A percentile compares a stretch with the other conserved stretches of the same genome.
Conservation (phyloP, 2,888 invertebrate species). For the Saturnia japonica region DNA sequence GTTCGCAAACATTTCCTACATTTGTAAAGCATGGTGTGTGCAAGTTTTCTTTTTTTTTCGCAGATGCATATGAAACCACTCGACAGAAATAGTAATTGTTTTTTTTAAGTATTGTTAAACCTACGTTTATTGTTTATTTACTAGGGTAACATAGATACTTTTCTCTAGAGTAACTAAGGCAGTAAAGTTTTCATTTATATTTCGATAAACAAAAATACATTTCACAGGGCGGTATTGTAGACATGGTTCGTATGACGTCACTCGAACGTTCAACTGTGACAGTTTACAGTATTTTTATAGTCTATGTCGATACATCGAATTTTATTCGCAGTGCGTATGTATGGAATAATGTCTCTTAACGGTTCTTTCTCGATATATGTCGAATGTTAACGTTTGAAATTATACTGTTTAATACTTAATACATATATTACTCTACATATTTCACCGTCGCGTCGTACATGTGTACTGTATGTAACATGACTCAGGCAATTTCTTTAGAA, state of each 20-base stretch:
- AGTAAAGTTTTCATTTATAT: not conserved
- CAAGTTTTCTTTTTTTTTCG: too few species aligned
- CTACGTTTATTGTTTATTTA: not conserved
- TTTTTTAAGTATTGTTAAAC: not conserved
- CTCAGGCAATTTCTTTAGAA: not conserved
- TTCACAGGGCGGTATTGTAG: too few species aligned
- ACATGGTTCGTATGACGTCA: constrained; percentile 3
- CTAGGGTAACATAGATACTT: not conserved
- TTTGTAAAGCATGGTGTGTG: too few species aligned
- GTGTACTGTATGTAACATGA: not conserved
- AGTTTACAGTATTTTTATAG: constrained; percentile 13
- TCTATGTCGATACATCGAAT: not conserved
- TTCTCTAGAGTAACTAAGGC: not conserved
- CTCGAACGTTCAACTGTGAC: not conserved
- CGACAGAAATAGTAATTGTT: too few species aligned
- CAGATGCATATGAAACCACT: not conserved
- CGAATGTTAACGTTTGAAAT: not conserved
- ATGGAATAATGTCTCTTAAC: not conserved
- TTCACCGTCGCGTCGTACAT: not conserved
- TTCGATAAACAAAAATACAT: too few species aligned
- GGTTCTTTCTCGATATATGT: not conserved
- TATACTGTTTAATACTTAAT: constrained; percentile 3
- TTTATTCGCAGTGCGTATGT: constrained; percentile 15
- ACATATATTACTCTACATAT: not conserved
- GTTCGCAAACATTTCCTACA: too few species aligned